Evolutionary conservation across 2,888 invertebrate species (phyloP), one percentile per base, ranked within the genome.

Genomic region (Tetragnatha montana): DNA sequence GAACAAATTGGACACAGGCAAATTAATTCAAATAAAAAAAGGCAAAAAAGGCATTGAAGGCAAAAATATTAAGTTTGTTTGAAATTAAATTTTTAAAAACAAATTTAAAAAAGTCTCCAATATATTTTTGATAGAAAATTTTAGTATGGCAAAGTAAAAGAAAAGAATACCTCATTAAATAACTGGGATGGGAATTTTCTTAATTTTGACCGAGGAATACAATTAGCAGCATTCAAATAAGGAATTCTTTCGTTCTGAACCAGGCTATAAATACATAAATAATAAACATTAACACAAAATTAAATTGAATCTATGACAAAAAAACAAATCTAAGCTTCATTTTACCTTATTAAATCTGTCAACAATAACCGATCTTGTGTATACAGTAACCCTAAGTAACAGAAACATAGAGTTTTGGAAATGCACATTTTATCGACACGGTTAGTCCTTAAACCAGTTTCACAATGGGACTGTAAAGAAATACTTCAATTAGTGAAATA

Each of bases 311-410:
- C 8, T 12, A 35, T 73, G 21, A 73, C 14, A 69, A 47, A 35
- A 17, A 60, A 4, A 8, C 60, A 60, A 60, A 10, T 10, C 12
- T 60, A 60, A 6, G 50, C 8, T 60, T 35, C 0, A n/a, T 82
- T 35, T 35, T 90, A 90, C 90, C 90, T 90, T 7, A 87, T 21
- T 2, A 90, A 12, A 78, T 90, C 90, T 51, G 69, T 71, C 35
- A 90, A 68, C 19, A 78, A 35, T 21, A 90, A 51, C 47, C 68
- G 47, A 79, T 90, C 87, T 70, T 75, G 75, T 19, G 79, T 82
- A 83, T 83, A 83, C 17, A 90, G 47, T n/a, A 90, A 70, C 70
- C 90, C 90, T 22, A 90, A 87, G 74, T 87, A 83, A 21, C 90
- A 90, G 49, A 90, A 79, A 51, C 82, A 69, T n/a, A 90, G 60